Evolutionary conservation across 2,797 vertebrate genomes (phyloP).

Genomic region (Nothura maculosa): DNA sequence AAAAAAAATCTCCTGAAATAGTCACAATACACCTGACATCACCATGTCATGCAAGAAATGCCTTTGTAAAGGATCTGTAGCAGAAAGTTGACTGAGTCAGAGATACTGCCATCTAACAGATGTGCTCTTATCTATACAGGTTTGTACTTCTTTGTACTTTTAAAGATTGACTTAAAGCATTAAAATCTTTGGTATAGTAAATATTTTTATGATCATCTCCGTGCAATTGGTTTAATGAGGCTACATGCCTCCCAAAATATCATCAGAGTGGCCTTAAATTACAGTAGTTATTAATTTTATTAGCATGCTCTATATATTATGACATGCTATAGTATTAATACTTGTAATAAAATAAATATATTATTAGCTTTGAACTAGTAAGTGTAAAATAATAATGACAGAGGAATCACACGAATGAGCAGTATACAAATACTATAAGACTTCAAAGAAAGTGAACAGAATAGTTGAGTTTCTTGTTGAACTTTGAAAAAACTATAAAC

Average conservation of each 20-base stretch:
- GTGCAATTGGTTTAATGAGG: not conserved
- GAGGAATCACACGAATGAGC: not conserved
- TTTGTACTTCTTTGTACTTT: not conserved
- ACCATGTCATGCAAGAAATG: not conserved
- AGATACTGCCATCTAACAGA: not conserved
- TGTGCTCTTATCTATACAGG: not conserved
- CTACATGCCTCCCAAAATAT: not conserved
- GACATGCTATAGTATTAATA: not conserved
- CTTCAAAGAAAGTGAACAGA: not conserved
- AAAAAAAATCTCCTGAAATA: not conserved
- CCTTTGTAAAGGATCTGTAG: not conserved
- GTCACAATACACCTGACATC: not conserved
- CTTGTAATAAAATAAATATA: not conserved
- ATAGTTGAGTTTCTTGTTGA: not conserved
- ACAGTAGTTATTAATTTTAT: fast-evolving
- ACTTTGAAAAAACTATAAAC: not conserved
- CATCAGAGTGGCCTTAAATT: not conserved
- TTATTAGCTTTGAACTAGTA: not conserved
- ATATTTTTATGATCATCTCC: not conserved
- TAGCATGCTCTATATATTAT: not conserved
- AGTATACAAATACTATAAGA: not conserved
- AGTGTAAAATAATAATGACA: not conserved
- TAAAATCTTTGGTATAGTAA: not conserved
- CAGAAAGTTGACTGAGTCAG: not conserved
- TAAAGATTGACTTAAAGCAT: not conserved